Evolutionary conservation across 2,113 vertebrate species (phyloP).

Genomic region (Arothron firmamentum): DNA sequence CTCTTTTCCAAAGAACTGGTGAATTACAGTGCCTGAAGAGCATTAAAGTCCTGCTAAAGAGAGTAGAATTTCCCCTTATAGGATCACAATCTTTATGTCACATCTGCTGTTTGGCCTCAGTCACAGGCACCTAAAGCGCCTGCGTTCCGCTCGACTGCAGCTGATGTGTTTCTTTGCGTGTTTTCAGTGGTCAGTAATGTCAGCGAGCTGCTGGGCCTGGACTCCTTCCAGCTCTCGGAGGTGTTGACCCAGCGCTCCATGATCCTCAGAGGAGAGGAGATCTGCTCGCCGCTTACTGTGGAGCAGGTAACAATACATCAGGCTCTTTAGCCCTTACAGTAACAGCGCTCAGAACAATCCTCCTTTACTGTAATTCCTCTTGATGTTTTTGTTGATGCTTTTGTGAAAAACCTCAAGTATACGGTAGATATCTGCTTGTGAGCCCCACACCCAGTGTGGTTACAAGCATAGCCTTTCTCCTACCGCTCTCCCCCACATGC

Average conservation of each 20-base stretch:
- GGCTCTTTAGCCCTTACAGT: neutral
- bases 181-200: slow-evolving; percentile 83
- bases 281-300: slow-evolving; percentile 88
- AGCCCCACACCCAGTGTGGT: slow-evolving; percentile 23
- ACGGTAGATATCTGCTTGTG: slow-evolving; percentile 40
- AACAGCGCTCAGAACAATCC: neutral
- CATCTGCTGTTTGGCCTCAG: slow-evolving; percentile 34
- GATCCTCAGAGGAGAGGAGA: slow-evolving; percentile 91
- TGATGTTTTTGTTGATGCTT: neutral
- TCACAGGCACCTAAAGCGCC: slow-evolving; percentile 22
- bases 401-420: slow-evolving; percentile 8
- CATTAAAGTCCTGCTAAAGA: slow-evolving; percentile 7
- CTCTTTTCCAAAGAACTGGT: slow-evolving; percentile 54
- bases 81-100: slow-evolving; percentile 23
- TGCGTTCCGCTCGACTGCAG: neutral
- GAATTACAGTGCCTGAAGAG: slow-evolving; percentile 40
- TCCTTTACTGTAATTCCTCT: neutral
- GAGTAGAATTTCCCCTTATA: slow-evolving; percentile 35
- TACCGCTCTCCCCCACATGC: slow-evolving; percentile 44
- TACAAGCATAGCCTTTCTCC: slow-evolving; percentile 33
- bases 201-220: slow-evolving; percentile 87
- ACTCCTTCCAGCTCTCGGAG: slow-evolving; percentile 87
- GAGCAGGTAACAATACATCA: slow-evolving; percentile 79
- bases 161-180: slow-evolving; percentile 17
- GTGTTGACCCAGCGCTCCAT: slow-evolving; percentile 92